Evolutionary conservation across 92 coral and sea anemone genomes (phyloP), one percentile per base, ranked within the genome.

Genomic region (Phenganax marumi): DNA sequence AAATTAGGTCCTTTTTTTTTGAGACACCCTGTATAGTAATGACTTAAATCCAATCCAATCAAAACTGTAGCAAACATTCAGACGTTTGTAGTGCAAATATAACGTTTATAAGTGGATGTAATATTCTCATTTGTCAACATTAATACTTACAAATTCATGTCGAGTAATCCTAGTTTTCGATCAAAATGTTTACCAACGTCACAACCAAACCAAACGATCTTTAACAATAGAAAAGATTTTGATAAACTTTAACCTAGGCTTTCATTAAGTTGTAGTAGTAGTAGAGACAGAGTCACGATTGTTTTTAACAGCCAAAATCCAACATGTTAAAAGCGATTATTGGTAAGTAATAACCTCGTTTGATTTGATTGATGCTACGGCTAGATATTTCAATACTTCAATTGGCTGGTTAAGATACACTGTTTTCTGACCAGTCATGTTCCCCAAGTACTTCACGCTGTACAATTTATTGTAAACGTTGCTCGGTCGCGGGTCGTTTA

Each of bases 161-260:
- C 87, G 7, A 96, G 87, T 12, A 92, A 87, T 71, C 97, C 97
- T 61, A 61, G 84, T 68, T 91, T 96, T 60, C 92, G 87, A 61
- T 89, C 97, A 68, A 89, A 92, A 66, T 96, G 99, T 80, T 96
- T 91, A 13, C 90, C 97, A 76, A 96, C 99, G 85, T 96, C 99
- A 82, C 99, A 96, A 7, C 99, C 97, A 86, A 96, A 96, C 99
- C 97, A 96, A 54, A 96, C 99, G 48, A 94, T 92, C 99, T 96
- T 70, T 10, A 76, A n/a, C 53, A 54, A 74, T 10, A 12, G 70
- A 12, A 63, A 63, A 18, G 1, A 33, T 33, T 33, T 33, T 33
- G 43, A 33, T 33, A 1, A 33, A 0, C 43, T 33, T 33, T 33
- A 33, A 0, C n/a, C n/a, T n/a, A n/a, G n/a, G n/a, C 43, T 33